These are phyloP conservation scores for Caenorhabditis sinica DNA, from an alignment of 2,888 invertebrate species.

Conservation along the genomic window DNA sequence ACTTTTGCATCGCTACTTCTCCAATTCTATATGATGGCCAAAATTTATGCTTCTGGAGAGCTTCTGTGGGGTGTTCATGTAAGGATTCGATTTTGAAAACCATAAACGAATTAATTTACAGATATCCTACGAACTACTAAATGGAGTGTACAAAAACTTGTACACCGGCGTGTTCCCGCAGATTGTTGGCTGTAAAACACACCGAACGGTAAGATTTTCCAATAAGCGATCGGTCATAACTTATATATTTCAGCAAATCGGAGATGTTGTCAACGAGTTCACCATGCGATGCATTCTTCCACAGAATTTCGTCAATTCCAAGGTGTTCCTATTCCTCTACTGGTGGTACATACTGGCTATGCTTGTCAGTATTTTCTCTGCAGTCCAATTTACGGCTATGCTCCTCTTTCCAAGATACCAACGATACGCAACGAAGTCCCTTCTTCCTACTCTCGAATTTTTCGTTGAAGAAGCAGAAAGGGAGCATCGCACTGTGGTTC, in stretches of 20 bases:
- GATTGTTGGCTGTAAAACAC: conserved; percentile 44
- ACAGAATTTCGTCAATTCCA: conserved; percentile 72
- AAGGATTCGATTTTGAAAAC: conserved; percentile 11
- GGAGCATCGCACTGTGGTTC: neutral
- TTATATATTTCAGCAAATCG: conserved; percentile 47
- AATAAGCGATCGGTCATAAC: neutral
- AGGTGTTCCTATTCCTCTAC: conserved; percentile 70
- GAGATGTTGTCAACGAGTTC: conserved; percentile 30
- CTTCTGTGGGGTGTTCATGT: conserved; percentile 64
- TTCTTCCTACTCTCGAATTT: conserved; percentile 58
- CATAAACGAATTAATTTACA: neutral
- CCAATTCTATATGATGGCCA: conserved; percentile 56
- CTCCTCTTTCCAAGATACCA: conserved; percentile 44
- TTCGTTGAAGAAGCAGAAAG: conserved; percentile 25
- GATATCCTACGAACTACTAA: conserved; percentile 57
- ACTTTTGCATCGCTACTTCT: conserved; percentile 31
- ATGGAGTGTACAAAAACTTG: conserved; percentile 44
- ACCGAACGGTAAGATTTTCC: conserved; percentile 28
- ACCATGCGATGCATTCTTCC: conserved; percentile 67
- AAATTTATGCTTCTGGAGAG: conserved; percentile 46
- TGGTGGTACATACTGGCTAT: conserved; percentile 70
- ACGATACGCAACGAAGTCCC: conserved; percentile 46
- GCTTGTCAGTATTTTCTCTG: conserved; percentile 57
- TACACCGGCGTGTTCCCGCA: conserved; percentile 54
- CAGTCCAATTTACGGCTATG: conserved; percentile 47